phyloP scores from a whole-genome alignment of 2,888 invertebrate genomes.

The Mythimna lalbum region DNA sequence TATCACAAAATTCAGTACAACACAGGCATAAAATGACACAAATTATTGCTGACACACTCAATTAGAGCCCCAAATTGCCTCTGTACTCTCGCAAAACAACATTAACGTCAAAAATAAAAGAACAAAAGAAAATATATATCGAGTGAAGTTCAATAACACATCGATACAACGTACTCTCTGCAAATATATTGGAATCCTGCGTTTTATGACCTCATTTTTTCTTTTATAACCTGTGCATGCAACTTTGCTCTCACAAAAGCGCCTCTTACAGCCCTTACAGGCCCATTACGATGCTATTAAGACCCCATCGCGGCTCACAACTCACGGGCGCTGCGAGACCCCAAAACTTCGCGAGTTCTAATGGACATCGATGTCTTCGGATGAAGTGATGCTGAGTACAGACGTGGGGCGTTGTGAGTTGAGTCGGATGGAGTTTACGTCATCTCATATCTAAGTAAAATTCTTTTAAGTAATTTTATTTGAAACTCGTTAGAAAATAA shows the following conservation, averaged over 20 bases:
- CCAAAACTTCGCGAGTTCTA: conserved; percentile 50
- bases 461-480: background rate
- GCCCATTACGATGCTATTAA: conserved; percentile 51
- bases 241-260: conserved; percentile 60
- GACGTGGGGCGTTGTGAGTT: conserved; percentile 4
- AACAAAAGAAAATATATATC: conserved; percentile 11
- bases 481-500: too few species aligned
- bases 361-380: conserved; percentile 49
- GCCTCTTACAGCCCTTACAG: conserved; percentile 32
- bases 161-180: conserved; percentile 27
- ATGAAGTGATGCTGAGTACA: conserved; percentile 17
- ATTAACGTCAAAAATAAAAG: conserved; percentile 35
- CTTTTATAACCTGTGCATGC: conserved; percentile 46
- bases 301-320: conserved; percentile 43
- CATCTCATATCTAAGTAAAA: background rate
- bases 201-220: conserved; percentile 50
- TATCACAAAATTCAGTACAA: background rate
- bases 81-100: conserved; percentile 24
- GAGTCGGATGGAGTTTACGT: background rate
- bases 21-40: background rate
- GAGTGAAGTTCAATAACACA: conserved; percentile 30
- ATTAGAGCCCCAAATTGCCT: conserved; percentile 16
- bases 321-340: conserved; percentile 33
- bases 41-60: conserved; percentile 1
- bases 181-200: conserved; percentile 42